These are phyloP conservation scores for Harpagifer antarcticus DNA, from an alignment of 2,797 vertebrate genomes.

Conservation along the genomic window DNA sequence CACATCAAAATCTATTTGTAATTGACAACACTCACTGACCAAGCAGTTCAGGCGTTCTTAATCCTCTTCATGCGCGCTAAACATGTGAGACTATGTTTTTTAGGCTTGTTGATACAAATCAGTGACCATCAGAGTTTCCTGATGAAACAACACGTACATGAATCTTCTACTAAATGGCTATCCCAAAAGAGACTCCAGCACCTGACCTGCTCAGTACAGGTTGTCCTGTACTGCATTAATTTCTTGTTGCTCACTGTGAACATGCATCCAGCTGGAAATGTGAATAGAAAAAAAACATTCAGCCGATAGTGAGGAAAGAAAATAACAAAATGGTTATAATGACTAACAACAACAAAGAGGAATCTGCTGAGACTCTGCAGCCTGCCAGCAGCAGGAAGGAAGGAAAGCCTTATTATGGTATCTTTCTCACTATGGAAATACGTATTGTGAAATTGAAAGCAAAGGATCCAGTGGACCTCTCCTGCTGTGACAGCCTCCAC, in stretches of 20 bases:
- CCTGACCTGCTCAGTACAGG: neutral
- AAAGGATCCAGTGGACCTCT: constrained; percentile 15
- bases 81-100: neutral
- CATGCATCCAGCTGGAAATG: constrained; percentile 19
- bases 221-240: neutral
- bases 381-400: no score
- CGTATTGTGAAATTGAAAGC: constrained; percentile 19
- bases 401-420: neutral
- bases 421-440: constrained; percentile 16
- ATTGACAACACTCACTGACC: neutral
- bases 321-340: constrained; percentile 18
- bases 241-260: neutral
- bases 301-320: constrained; percentile 10
- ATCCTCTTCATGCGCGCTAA: neutral
- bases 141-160: neutral
- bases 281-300: neutral
- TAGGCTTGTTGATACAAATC: neutral
- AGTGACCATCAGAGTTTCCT: neutral
- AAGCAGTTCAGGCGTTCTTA: neutral
- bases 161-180: neutral
- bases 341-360: constrained; percentile 10
- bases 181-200: neutral
- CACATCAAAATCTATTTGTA: neutral
- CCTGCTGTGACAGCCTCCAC: neutral
- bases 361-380: constrained; percentile 9